Conservation (phyloP, 2,888 invertebrate species). For the Pherbina coryleti region DNA sequence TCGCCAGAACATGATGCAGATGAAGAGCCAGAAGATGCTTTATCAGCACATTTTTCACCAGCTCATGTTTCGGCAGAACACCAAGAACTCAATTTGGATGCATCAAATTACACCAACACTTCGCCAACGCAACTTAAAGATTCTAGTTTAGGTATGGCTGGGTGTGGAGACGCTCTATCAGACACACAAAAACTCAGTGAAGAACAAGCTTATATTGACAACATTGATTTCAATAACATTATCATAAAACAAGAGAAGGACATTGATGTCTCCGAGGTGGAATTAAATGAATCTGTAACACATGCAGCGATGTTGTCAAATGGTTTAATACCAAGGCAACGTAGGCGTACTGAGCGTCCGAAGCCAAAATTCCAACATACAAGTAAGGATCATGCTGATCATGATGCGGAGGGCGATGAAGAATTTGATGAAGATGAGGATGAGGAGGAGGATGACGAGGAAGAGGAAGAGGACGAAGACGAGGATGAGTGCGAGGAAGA, state of each 20-base stretch:
- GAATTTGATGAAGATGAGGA: conserved; percentile 45
- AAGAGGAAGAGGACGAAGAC: conserved; percentile 39
- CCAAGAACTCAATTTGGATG: not conserved
- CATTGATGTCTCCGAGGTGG: conserved; percentile 56
- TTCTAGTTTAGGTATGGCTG: not conserved
- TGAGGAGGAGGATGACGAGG: conserved; percentile 41
- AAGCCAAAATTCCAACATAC: not conserved
- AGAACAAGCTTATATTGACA: conserved; percentile 58
- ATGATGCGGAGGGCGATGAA: conserved; percentile 30
- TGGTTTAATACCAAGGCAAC: conserved; percentile 42
- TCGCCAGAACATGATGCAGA: too few species aligned
- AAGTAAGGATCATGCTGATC: not conserved
- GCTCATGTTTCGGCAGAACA: not conserved
- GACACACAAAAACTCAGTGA: conserved; percentile 36
- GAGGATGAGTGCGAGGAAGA: conserved; percentile 48
- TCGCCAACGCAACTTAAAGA: not conserved
- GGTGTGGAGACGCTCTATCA: not conserved
- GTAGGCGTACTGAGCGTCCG: not conserved
- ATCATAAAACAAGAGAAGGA: conserved; percentile 64
- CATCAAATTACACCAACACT: not conserved
- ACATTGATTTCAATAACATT: conserved; percentile 60
- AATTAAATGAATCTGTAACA: conserved; percentile 22
- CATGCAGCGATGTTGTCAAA: conserved; percentile 17
- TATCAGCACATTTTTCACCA: too few species aligned
- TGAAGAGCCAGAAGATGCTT: too few species aligned